Evolutionary conservation across 2,113 vertebrate genomes (phyloP).

Genomic region (Rhagologus leucostigma): DNA sequence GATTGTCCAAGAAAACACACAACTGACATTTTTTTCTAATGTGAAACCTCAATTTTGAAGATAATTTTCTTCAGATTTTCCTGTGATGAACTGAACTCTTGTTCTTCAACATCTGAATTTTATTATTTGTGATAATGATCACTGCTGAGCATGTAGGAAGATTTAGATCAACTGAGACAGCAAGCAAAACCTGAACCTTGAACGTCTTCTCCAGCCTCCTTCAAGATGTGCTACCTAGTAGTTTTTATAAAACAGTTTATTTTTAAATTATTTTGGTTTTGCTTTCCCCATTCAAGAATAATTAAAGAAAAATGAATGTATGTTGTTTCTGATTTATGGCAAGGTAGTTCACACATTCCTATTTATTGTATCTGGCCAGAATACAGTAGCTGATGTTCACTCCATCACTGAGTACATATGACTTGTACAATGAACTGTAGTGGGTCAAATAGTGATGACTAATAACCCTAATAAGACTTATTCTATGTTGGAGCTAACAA

Average conservation of each 20-base stretch:
- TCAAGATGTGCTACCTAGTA: background rate
- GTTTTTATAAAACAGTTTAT: background rate
- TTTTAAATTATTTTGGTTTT: background rate
- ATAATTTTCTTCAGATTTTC: slow-evolving; percentile 39
- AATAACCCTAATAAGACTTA: slow-evolving; percentile 76
- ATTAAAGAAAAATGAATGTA: background rate
- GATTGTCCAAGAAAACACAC: background rate
- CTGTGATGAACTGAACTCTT: background rate
- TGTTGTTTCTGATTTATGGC: background rate
- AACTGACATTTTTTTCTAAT: background rate
- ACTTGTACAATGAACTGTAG: slow-evolving; percentile 46
- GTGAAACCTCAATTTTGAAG: background rate
- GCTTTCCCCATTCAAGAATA: background rate
- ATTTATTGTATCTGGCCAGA: slow-evolving; percentile 28
- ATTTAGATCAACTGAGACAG: slow-evolving; percentile 44
- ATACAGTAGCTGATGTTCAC: background rate
- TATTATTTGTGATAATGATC: slow-evolving; percentile 56
- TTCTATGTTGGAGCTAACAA: slow-evolving; percentile 73
- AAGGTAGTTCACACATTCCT: background rate
- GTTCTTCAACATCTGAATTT: slow-evolving; percentile 42
- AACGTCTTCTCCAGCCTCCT: slow-evolving; percentile 27
- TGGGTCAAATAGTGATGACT: slow-evolving; percentile 68
- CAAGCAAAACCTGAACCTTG: slow-evolving; percentile 17
- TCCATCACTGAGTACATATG: background rate
- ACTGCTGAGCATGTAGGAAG: slow-evolving; percentile 36